Base-by-base conservation (phyloP, 2,797 vertebrate genomes). In the Lutjanus argentimaculatus region DNA sequence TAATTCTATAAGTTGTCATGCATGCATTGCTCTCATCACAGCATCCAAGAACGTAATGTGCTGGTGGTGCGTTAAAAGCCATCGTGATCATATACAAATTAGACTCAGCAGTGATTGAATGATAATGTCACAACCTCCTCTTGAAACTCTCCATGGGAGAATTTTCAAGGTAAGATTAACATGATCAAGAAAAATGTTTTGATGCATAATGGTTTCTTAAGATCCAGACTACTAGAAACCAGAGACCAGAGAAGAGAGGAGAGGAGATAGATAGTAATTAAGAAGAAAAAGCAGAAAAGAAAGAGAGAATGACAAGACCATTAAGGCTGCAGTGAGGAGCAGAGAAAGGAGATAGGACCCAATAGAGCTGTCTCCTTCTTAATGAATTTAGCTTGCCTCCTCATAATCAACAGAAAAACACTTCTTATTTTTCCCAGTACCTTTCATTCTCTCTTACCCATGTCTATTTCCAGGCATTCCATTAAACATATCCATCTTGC, bases 341-440 rank as follows among this genome's bases (percentile, higher is more conserved):
- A 69, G 63, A 85, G 74, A 81, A 67, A 75, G 52, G 22, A 86
- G 82, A 90, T 63, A 80, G 64, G 59, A 79, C 49, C 70, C 84
- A 78, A 82, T 45, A 64, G 65, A 84, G 66, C 66, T 48, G 72
- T 82, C 72, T 76, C 61, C 59, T 48, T 74, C 79, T 66, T 83
- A 83, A 90, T 89, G 65, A 82, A 85, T 84, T 78, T 65, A 72
- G 71, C 58, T 36, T 69, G 42, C 55, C 48, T 63, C 58, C 75
- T 86, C 46, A 75, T 77, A 74, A 84, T 75, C 42, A 85, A 55
- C 69, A 76, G 7, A 45, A 16, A 11, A 36, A 42, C 43, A 67
- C 48, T 11, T 75, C 48, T 72, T 61, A 48, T 83, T 85, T 75
- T 12, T 19, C 55, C 56, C 16, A 17, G 45, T 42, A 11, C 17